Conservation (phyloP, 2,888 invertebrate species). For the Digitonthophagus gazella region DNA sequence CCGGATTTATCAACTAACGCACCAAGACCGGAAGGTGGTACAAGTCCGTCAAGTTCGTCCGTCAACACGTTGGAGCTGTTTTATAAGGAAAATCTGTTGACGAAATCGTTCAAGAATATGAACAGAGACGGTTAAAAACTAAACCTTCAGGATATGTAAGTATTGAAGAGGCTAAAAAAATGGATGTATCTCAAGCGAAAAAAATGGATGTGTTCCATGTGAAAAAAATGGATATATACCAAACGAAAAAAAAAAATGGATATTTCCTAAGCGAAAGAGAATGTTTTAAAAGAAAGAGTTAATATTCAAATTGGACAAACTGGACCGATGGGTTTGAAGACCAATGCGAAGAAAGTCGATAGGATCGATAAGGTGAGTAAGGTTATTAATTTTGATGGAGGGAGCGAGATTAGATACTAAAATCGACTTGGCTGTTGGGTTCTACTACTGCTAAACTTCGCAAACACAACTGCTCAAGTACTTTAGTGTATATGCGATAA, state of each 20-base stretch:
- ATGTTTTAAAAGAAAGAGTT: conserved; percentile 23
- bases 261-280: conserved; percentile 29
- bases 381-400: conserved; percentile 30
- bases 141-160: conserved; percentile 58
- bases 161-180: conserved; percentile 44
- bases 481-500: neutral
- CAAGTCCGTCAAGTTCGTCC: conserved; percentile 70
- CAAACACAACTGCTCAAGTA: neutral
- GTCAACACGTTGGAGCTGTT: conserved; percentile 63
- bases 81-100: conserved; percentile 65
- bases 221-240: no score
- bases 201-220: no score
- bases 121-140: conserved; percentile 44
- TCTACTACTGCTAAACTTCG: neutral
- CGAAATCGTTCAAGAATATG: conserved; percentile 56
- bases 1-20: conserved; percentile 54
- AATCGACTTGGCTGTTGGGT: neutral
- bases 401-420: conserved; percentile 4
- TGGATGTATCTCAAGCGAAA: conserved; percentile 31
- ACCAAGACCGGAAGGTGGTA: conserved; percentile 58
- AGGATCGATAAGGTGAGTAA: conserved; percentile 31
- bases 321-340: neutral
- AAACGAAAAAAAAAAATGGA: no score
- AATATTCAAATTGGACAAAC: conserved; percentile 12
- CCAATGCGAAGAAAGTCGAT: conserved; percentile 5